These are phyloP conservation scores for Eupithecia tripunctaria DNA, from an alignment of 2,888 invertebrate genomes.

Conservation along the genomic window DNA sequence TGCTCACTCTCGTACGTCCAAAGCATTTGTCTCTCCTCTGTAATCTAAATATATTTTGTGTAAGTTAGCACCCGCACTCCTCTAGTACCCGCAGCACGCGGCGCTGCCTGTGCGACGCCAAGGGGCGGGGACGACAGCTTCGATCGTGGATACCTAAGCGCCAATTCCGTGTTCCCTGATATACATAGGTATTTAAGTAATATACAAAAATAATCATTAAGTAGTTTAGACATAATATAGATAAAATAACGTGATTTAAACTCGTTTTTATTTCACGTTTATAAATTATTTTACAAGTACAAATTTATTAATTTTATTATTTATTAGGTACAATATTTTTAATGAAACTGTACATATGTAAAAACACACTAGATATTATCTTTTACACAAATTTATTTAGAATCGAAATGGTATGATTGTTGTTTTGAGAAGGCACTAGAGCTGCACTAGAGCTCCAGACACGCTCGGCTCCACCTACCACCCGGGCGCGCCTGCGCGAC, in stretches of 20 bases:
- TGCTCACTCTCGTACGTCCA: conserved; percentile 24
- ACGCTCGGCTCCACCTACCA: neutral
- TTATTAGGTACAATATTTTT: conserved; percentile 77
- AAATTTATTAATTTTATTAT: conserved; percentile 76
- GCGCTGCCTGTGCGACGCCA: no score
- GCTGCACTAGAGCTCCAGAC: conserved; percentile 62
- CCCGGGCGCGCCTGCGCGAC: neutral
- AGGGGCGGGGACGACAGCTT: no score
- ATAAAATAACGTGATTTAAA: conserved; percentile 64
- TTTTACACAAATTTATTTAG: conserved; percentile 82
- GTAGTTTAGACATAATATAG: conserved; percentile 77
- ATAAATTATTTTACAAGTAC: conserved; percentile 78
- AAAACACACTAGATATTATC: conserved; percentile 79
- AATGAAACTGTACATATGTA: conserved; percentile 81
- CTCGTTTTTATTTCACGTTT: conserved; percentile 69
- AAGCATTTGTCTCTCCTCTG: conserved; percentile 12
- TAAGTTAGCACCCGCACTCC: neutral
- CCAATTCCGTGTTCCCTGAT: conserved; percentile 57
- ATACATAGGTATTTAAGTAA: conserved; percentile 54
- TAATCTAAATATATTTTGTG: conserved; percentile 23
- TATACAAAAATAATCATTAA: conserved; percentile 81
- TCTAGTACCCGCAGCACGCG: no score
- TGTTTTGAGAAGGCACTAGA: conserved; percentile 66
- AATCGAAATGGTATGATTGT: conserved; percentile 72
- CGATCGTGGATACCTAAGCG: conserved; percentile 42